Base-by-base conservation (phyloP, 2,113 vertebrate species). In the Planiliza haematocheilus region DNA sequence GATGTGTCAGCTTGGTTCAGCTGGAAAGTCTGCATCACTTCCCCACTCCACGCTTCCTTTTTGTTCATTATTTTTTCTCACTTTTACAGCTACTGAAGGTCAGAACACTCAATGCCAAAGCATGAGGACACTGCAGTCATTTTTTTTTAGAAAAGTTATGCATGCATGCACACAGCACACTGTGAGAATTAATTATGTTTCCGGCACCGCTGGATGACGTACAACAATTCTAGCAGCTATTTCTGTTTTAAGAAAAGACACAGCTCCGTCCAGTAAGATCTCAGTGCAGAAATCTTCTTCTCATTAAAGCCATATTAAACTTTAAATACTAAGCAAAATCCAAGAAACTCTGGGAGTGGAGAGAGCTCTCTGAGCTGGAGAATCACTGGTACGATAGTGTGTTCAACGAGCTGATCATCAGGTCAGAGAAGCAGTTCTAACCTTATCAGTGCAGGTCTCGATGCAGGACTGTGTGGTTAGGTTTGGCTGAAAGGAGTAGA, bases 391-490 rank as follows among this genome's bases (percentile, higher is more conserved):
- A 48, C n/a, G 12, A 13, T 20, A 18, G 39, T 18, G 11, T 14
- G 69, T 17, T 62, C 39, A 49, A 43, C 70, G 34, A 67, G 73
- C 21, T 71, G 58, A 79, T 82, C 39, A 57, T 45, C 24, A 20
- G 36, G 18, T 24, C 20, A 18, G 7, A 64, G 52, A 36, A 7
- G 4, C 24, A n/a, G 30, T 39, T 10, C 95, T 91, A 94, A 99
- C 97, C 94, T 98, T 96, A 88, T 96, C 93, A 56, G 96, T 96
- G 92, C 97, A 99, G 82, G 95, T 95, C 91, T 96, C 96, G 0
- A 96, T 94, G 92, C 97, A 99, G 76, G 87, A 93, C 88, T 97
- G 96, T 41, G 92, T 91, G 0, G 96, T 97, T 52, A 96, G 73
- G 73, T 97, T 98, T 69, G 90, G 83, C 75, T 95, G 94, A 10